Conservation (phyloP, 2,888 invertebrate species). For the Rosalia funebris region DNA sequence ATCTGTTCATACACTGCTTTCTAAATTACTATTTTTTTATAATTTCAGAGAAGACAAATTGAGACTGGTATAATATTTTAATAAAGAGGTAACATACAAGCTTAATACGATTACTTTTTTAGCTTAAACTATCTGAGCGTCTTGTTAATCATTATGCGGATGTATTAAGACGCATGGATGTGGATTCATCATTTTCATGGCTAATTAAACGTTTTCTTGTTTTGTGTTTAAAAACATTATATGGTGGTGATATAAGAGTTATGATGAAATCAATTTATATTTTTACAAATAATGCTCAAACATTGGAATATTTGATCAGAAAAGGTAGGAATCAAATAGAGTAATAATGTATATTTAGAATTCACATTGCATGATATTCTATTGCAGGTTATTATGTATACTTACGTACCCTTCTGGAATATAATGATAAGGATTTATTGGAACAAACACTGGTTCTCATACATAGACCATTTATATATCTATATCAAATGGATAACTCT, state of each 20-base stretch:
- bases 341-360: not conserved
- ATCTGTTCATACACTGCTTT: constrained; percentile 69
- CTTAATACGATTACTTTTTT: constrained; percentile 28
- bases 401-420: constrained; percentile 75
- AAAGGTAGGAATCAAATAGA: constrained; percentile 65
- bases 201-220: constrained; percentile 59
- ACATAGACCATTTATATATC: constrained; percentile 76
- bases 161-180: constrained; percentile 44
- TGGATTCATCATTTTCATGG: constrained; percentile 63
- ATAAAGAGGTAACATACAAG: no score
- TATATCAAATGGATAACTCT: constrained; percentile 64
- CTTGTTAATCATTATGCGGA: constrained; percentile 59
- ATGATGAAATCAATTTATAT: constrained; percentile 83
- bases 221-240: constrained; percentile 55
- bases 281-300: constrained; percentile 69
- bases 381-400: constrained; percentile 77
- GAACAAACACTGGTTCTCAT: constrained; percentile 81
- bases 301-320: constrained; percentile 68
- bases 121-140: constrained; percentile 63
- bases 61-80: constrained; percentile 68
- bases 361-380: constrained; percentile 71
- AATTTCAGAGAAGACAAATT: constrained; percentile 73
- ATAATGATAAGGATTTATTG: constrained; percentile 70
- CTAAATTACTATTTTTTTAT: constrained; percentile 82
- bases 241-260: constrained; percentile 65